Conservation (phyloP, 1,140 invertebrate genomes). For the Ips nitidus region DNA sequence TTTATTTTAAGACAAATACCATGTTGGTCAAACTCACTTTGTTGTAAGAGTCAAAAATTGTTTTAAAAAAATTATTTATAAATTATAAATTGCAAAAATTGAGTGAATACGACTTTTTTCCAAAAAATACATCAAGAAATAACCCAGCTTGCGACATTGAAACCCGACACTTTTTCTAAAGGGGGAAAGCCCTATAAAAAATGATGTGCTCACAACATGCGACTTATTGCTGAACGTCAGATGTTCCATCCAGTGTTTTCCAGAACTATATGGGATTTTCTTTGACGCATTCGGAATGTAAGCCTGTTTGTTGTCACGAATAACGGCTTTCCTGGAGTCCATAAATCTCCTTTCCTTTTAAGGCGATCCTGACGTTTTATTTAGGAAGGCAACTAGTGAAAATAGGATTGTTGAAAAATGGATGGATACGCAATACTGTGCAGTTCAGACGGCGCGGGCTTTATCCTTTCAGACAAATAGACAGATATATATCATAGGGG, state of each 20-base stretch:
- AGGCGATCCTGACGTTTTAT: conserved; percentile 22
- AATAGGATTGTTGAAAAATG: conserved; percentile 22
- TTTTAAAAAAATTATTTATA: too few species aligned
- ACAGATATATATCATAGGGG: background rate
- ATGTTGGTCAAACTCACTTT: too few species aligned
- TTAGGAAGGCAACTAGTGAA: conserved; percentile 24
- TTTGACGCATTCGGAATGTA: conserved; percentile 21
- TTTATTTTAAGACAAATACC: too few species aligned
- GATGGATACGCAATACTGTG: conserved; percentile 6
- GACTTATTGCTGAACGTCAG: conserved; percentile 22
- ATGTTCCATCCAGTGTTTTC: conserved; percentile 12
- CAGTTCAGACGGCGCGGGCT: background rate
- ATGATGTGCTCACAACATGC: conserved; percentile 17
- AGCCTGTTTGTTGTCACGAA: conserved; percentile 19
- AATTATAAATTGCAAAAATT: too few species aligned
- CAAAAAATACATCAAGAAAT: too few species aligned
- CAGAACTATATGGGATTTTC: conserved; percentile 21
- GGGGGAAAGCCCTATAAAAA: conserved; percentile 12
- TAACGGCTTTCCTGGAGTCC: conserved; percentile 17
- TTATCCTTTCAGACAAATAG: conserved; percentile 6
- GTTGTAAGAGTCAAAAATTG: too few species aligned
- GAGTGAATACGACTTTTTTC: too few species aligned
- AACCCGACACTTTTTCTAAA: background rate
- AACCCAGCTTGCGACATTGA: too few species aligned
- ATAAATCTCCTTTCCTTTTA: conserved; percentile 25